Evolutionary conservation across 1,140 invertebrate genomes (phyloP), one percentile per base, ranked within the genome.

Genomic region (Macrosteles quadrilineatus): DNA sequence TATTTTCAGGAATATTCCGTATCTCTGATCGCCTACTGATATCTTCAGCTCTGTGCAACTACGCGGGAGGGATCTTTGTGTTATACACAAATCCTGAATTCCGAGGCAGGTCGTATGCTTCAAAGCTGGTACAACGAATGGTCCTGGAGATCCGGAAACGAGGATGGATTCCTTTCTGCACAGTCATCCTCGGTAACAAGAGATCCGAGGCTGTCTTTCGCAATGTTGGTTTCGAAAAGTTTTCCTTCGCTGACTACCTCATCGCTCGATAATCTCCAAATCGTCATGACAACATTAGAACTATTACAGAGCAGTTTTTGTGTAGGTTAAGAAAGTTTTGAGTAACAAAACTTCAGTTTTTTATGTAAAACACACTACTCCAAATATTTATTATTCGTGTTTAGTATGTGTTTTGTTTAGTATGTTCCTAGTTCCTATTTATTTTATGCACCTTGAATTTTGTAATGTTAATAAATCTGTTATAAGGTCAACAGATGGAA

Each of bases 111-210:
- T 4, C 4, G 6, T 50, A 50, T n/a, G 47, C 47, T 19, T 3
- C 47, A 4, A 6, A 9, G 3, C 14, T 50, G 47, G 47, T 50
- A 21, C 47, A 21, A 19, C 6, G 21, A 17, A 19, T 50, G 47
- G 47, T 50, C 4, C 47, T 9, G 21, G 47, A 50, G 47, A 19
- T 17, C 47, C 4, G n/a, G n/a, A 6, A n/a, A n/a, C 6, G 47
- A 4, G 47, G 47, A 3, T 9, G 47, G 47, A 50, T 50, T 19
- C 47, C 47, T 4, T 50, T 50, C n/a, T 50, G 47, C 47, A 19
- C 21, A 19, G 47, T 50, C 47, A 50, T 50, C n/a, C 14, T 50
- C 6, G 47, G 47, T n/a, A 50, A 50, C 47, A 50, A 50, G n/a
- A 4, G 4, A 19, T 50, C 47, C 3, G 6, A 50, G 6, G 4